A percentile compares a stretch with the other conserved stretches of the same genome.
These are phyloP conservation scores for Ectemnius lituratus DNA, from an alignment of 2,888 invertebrate species.

Conservation along the genomic window DNA sequence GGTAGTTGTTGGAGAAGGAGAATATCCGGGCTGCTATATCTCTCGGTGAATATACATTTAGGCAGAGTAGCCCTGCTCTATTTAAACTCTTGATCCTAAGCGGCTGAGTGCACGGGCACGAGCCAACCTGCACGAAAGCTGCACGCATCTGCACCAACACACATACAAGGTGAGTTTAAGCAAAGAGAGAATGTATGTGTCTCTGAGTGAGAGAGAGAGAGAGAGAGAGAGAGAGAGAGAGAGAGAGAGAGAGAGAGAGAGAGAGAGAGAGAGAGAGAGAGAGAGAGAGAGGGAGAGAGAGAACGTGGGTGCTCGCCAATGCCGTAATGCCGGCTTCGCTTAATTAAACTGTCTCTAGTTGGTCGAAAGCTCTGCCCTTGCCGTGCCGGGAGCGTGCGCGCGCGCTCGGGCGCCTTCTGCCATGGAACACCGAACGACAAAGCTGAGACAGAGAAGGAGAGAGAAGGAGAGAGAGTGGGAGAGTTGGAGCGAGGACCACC, in stretches of 20 bases:
- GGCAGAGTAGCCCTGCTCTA: slow-evolving; percentile 24
- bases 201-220: too few species aligned
- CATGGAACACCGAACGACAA: slow-evolving; percentile 43
- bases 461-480: slow-evolving; percentile 36
- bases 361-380: slow-evolving; percentile 63
- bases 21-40: background rate
- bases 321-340: slow-evolving; percentile 67
- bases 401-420: slow-evolving; percentile 13
- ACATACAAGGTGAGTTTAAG: too few species aligned
- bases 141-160: slow-evolving; percentile 7
- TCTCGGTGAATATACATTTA: slow-evolving; percentile 26
- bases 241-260: too few species aligned
- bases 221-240: too few species aligned
- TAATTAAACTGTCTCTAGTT: slow-evolving; percentile 73
- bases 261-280: too few species aligned
- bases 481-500: slow-evolving; percentile 35
- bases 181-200: too few species aligned
- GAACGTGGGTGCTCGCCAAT: slow-evolving; percentile 43
- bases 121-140: slow-evolving; percentile 31
- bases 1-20: too few species aligned
- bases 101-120: slow-evolving; percentile 31
- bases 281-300: too few species aligned
- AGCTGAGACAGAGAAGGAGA: slow-evolving; percentile 20
- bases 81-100: slow-evolving; percentile 48
- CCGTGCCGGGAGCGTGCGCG: background rate